Evolutionary conservation across 2,113 vertebrate genomes (phyloP), one percentile per base, ranked within the genome.

Genomic region (Tor tambroides): DNA sequence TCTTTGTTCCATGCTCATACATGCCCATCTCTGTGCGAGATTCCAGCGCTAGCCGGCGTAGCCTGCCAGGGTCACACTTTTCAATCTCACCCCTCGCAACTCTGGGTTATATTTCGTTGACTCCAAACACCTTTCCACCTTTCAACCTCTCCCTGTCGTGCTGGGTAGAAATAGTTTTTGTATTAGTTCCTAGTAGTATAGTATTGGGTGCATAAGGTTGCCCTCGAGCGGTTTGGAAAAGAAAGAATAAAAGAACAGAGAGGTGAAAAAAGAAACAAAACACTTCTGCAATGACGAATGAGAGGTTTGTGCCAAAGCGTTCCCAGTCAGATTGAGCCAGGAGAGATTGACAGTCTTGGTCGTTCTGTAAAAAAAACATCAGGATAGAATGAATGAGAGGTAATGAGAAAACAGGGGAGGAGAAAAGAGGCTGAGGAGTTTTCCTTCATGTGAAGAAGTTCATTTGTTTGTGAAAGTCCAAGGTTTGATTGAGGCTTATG

Each of bases 171-270:
- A 87, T 87, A 82, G 72, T 87, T 87, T 87, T 46, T 46, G 43
- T 84, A 84, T 87, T 87, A 67, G 80, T 77, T 87, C 43, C 75
- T 87, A 32, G 86, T 32, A 46, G 85, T 74, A 35, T 71, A 74
- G 69, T 75, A 78, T 74, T 87, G 86, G 80, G 86, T 83, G 71
- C 86, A 87, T 77, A 54, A 74, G 67, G 74, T 83, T 83, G 71
- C 71, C 86, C 54, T 46, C 10, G 30, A 41, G 41, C 41, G 41
- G 43, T 46, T 56, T 83, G 38, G 46, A 84, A 84, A 72, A 84
- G 61, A 23, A 83, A 30, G 80, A 49, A 83, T 30, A 19, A 69
- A 83, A 41, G 63, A 69, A 69, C n/a, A 15, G 10, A 28, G n/a
- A 43, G 21, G 15, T 7, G 15, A 86, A 43, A 74, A 76, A 26